A percentile compares a stretch with the other conserved stretches of the same genome.
Evolutionary conservation across 2,888 invertebrate genomes (phyloP).

Genomic region (Pachliopta kotzebuea): DNA sequence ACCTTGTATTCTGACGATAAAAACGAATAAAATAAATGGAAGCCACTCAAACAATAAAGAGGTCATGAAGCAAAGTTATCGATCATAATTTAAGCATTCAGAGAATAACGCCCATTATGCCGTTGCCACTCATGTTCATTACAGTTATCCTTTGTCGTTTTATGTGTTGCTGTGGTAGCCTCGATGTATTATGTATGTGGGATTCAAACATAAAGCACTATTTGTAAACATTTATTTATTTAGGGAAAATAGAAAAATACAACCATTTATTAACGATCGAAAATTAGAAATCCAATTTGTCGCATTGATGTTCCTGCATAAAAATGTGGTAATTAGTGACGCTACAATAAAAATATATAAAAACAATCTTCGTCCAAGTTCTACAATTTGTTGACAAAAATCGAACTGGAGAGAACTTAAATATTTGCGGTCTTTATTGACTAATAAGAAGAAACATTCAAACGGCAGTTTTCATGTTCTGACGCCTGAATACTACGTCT

Average conservation of each 20-base stretch:
- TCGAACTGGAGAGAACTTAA: too few species aligned
- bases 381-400: too few species aligned
- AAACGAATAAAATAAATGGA: conserved; percentile 15
- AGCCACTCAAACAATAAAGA: conserved; percentile 26
- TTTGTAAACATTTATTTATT: conserved; percentile 1
- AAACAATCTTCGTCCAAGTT: too few species aligned
- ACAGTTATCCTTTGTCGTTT: conserved; percentile 10
- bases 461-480: too few species aligned
- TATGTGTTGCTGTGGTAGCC: neutral
- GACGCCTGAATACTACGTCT: too few species aligned
- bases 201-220: neutral
- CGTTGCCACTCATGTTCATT: conserved; percentile 14
- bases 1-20: conserved; percentile 1
- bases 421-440: too few species aligned
- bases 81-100: conserved; percentile 24
- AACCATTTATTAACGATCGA: too few species aligned
- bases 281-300: too few species aligned
- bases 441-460: too few species aligned
- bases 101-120: conserved; percentile 19
- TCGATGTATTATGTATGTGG: neutral
- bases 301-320: too few species aligned
- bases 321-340: too few species aligned
- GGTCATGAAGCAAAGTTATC: conserved; percentile 20
- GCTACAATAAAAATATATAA: too few species aligned
- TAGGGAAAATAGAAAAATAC: neutral